Conservation (phyloP, 2,113 vertebrate genomes). For the Apodemus sylvaticus region DNA sequence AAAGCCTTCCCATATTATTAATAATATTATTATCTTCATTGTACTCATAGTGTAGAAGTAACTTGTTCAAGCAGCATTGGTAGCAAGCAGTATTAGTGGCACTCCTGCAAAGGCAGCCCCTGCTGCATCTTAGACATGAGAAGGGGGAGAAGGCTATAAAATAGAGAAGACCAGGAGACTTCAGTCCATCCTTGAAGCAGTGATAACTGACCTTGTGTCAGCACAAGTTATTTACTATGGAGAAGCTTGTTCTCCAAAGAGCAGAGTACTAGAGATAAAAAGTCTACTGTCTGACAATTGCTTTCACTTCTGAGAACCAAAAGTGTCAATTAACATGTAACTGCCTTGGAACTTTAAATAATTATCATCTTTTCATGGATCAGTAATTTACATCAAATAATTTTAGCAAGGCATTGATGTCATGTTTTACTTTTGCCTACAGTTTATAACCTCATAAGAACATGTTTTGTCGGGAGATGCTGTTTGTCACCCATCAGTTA, state of each 20-base stretch:
- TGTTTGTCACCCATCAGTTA: not conserved
- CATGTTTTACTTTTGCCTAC: not conserved
- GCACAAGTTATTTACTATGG: not conserved
- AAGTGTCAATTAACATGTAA: slow-evolving; percentile 35
- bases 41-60: not conserved
- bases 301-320: slow-evolving; percentile 31
- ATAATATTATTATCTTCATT: not conserved
- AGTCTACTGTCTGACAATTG: not conserved
- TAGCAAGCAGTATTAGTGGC: not conserved
- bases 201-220: not conserved
- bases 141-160: not conserved
- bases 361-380: slow-evolving; percentile 55
- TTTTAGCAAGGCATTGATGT: not conserved
- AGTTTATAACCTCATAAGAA: not conserved
- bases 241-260: slow-evolving; percentile 9
- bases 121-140: not conserved
- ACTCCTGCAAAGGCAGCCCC: not conserved
- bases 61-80: not conserved
- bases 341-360: slow-evolving; percentile 41
- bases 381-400: slow-evolving; percentile 48
- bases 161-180: not conserved
- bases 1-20: not conserved
- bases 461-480: not conserved
- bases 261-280: slow-evolving; percentile 11
- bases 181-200: not conserved